A percentile compares a stretch with the other conserved stretches of the same genome.
These are phyloP conservation scores for Eulacestoma nigropectus DNA, from an alignment of 2,113 vertebrate genomes.

Conservation along the genomic window DNA sequence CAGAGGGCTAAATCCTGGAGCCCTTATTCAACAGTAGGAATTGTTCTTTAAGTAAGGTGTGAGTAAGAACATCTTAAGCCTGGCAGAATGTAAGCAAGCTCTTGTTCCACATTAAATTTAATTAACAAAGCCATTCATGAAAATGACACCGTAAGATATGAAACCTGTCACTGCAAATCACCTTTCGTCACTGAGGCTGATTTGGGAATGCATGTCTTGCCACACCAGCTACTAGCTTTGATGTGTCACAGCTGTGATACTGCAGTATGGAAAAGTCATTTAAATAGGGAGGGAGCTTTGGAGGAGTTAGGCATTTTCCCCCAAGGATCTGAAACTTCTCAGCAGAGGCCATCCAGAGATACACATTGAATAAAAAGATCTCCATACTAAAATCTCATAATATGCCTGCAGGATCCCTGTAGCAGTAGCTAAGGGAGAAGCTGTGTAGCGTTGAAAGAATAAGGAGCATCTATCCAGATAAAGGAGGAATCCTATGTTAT, in stretches of 20 bases:
- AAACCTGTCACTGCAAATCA: constrained; percentile 50
- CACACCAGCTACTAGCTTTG: constrained; percentile 47
- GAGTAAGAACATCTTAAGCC: constrained; percentile 50
- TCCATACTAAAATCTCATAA: neutral
- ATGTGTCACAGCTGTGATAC: constrained; percentile 40
- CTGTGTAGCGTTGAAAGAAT: neutral
- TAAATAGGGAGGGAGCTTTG: neutral
- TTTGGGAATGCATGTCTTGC: constrained; percentile 29
- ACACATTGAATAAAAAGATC: neutral
- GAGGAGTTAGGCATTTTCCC: neutral
- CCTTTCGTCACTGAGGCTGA: constrained; percentile 13
- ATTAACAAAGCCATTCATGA: constrained; percentile 46
- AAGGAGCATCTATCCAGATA: constrained; percentile 12
- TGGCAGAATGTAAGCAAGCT: constrained; percentile 32
- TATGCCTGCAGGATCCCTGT: neutral
- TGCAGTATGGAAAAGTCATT: constrained; percentile 37
- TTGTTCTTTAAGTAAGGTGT: constrained; percentile 48
- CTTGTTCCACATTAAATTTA: constrained; percentile 55
- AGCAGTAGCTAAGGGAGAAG: neutral
- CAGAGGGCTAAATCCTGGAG: constrained; percentile 50
- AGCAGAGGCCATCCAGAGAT: neutral
- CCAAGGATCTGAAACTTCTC: neutral
- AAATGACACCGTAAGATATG: constrained; percentile 39
- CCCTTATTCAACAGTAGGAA: constrained; percentile 36
- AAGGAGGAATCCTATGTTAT: constrained; percentile 18